Percentiles rank a stretch among this genome's conserved stretches.
These are phyloP conservation scores for Hippocampus mohnikei DNA, from an alignment of 2,113 vertebrate species.

Conservation along the genomic window DNA sequence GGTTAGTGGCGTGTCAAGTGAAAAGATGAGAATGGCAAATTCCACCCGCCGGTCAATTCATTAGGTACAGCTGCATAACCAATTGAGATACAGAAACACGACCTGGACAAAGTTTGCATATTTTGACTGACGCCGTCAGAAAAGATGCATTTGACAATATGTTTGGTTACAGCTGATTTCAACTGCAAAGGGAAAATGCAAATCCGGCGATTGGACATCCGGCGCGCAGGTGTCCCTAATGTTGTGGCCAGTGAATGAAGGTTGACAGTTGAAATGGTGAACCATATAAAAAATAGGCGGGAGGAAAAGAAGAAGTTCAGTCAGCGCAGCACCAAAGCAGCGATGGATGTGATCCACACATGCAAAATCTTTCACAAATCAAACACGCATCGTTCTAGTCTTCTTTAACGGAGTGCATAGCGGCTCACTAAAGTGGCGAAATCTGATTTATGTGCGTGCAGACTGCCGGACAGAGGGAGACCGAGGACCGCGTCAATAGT, in stretches of 20 bases:
- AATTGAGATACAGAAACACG: background rate
- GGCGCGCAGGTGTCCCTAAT: background rate
- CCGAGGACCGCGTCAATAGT: background rate
- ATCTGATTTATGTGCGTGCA: conserved; percentile 4
- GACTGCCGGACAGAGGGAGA: background rate
- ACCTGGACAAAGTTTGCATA: background rate
- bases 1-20: background rate
- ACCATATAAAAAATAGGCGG: background rate
- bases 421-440: background rate
- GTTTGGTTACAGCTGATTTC: background rate
- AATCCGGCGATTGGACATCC: background rate
- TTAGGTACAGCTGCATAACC: background rate
- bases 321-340: background rate
- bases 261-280: background rate
- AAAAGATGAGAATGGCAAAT: conserved; percentile 3
- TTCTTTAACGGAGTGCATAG: conserved; percentile 2
- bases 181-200: background rate
- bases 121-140: background rate
- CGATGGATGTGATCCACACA: conserved; percentile 9
- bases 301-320: conserved; percentile 14
- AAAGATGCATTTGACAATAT: background rate
- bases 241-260: background rate
- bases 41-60: background rate
- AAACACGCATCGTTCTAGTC: background rate
- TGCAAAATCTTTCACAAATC: conserved; percentile 21